These are phyloP conservation scores for Resseliella maxima DNA, from an alignment of 2,888 invertebrate genomes.

Conservation along the genomic window DNA sequence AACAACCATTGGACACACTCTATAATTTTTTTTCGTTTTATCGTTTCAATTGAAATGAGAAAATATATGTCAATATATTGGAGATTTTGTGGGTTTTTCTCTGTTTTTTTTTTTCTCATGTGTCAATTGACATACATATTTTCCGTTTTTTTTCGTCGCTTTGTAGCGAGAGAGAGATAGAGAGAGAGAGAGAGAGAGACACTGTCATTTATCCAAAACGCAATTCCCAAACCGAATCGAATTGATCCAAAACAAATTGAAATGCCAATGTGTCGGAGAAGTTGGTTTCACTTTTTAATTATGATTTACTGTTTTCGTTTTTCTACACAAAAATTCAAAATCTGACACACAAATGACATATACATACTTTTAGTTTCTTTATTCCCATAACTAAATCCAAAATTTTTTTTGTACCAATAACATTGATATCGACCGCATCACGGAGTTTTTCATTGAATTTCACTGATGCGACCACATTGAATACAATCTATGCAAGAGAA, in stretches of 20 bases:
- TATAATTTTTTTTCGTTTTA: no score
- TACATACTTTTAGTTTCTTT: slow-evolving; percentile 65
- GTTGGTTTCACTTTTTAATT: neutral
- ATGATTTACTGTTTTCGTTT: neutral
- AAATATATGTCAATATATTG: neutral
- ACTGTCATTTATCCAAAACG: no score
- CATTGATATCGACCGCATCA: slow-evolving; percentile 68
- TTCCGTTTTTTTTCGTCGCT: no score
- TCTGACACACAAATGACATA: neutral
- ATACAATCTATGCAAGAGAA: slow-evolving; percentile 64
- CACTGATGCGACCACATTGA: slow-evolving; percentile 68
- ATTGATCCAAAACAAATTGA: neutral
- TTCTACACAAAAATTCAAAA: neutral
- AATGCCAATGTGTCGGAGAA: neutral
- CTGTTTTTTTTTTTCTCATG: neutral
- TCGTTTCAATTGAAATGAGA: neutral
- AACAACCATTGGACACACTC: no score
- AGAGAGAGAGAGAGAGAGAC: no score
- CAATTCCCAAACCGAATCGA: neutral
- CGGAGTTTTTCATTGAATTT: slow-evolving; percentile 68
- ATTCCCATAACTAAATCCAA: slow-evolving; percentile 67
- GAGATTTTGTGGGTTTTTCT: neutral
- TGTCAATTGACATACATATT: slow-evolving; percentile 32
- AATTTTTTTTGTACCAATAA: slow-evolving; percentile 68
- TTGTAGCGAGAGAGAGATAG: no score